A percentile compares a stretch with the other conserved stretches of the same genome.
phyloP scores from a whole-genome alignment of 1,140 invertebrate genomes.

The Lordiphosa clarofinis region DNA sequence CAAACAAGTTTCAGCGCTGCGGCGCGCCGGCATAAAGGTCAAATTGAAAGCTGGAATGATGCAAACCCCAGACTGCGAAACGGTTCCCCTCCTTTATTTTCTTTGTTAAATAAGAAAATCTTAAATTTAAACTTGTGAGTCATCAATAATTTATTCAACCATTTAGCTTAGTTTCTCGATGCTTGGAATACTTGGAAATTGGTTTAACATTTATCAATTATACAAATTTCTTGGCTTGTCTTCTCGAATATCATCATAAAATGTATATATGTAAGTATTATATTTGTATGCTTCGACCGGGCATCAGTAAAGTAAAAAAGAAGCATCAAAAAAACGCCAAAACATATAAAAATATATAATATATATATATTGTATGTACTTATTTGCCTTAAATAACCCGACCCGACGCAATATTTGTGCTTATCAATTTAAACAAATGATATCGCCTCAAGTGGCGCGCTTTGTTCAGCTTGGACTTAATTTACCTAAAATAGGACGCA shows the following conservation, averaged over 20 bases:
- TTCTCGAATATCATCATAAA: conserved; percentile 12
- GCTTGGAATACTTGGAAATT: conserved; percentile 62
- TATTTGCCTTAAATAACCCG: conserved; percentile 23
- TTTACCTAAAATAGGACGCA: conserved; percentile 72
- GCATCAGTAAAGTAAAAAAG: conserved; percentile 59
- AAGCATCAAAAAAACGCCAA: conserved; percentile 59
- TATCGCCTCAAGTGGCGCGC: conserved; percentile 27
- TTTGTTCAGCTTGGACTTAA: conserved; percentile 34
- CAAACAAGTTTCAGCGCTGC: no score
- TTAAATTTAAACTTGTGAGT: conserved; percentile 16
- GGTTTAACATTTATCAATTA: conserved; percentile 45
- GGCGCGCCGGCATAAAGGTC: no score
- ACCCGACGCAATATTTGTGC: conserved; percentile 14
- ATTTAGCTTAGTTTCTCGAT: conserved; percentile 61
- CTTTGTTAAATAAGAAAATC: conserved; percentile 1
- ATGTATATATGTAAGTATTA: conserved; percentile 20
- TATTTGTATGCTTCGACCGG: conserved; percentile 18
- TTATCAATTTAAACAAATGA: conserved; percentile 50
- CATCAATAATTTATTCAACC: conserved; percentile 73
- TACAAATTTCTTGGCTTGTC: conserved; percentile 32
- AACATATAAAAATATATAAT: conserved; percentile 74
- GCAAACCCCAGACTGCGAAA: no score
- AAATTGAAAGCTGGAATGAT: no score
- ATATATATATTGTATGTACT: conserved; percentile 36
- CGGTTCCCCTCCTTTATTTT: background rate